Conservation (phyloP, 1,140 invertebrate genomes). For the Danaus melanippus region DNA sequence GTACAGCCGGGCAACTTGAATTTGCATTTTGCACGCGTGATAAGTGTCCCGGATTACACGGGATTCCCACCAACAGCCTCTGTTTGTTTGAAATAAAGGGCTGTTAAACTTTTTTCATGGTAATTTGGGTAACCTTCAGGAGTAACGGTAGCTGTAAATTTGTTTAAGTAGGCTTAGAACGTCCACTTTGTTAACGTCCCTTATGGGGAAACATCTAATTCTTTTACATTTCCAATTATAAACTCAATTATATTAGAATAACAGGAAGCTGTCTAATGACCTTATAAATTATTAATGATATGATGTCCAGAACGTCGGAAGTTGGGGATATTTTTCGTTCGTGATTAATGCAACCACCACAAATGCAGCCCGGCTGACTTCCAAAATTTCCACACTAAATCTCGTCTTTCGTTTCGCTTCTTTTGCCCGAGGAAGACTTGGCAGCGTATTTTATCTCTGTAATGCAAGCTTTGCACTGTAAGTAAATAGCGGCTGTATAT, state of each 20-base stretch:
- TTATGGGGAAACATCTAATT: neutral
- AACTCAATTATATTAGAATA: no score
- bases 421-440: slow-evolving; percentile 61
- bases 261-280: no score
- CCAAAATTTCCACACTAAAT: slow-evolving; percentile 69
- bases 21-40: slow-evolving; percentile 72
- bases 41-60: slow-evolving; percentile 68
- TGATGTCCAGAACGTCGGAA: slow-evolving; percentile 39
- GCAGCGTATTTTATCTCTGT: slow-evolving; percentile 66
- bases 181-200: slow-evolving; percentile 2
- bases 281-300: slow-evolving; percentile 11
- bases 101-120: slow-evolving; percentile 71
- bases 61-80: slow-evolving; percentile 66
- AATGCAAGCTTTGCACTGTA: slow-evolving; percentile 55
- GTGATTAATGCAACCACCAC: slow-evolving; percentile 62
- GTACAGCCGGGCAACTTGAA: slow-evolving; percentile 46
- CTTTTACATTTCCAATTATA: no score
- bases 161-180: slow-evolving; percentile 63
- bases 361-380: slow-evolving; percentile 60
- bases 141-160: slow-evolving; percentile 64
- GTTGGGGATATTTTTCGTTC: slow-evolving; percentile 51
- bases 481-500: slow-evolving; percentile 45
- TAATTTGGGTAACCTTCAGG: slow-evolving; percentile 69
- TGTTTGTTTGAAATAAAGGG: slow-evolving; percentile 71
- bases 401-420: slow-evolving; percentile 60